Evolutionary conservation across 2,113 vertebrate genomes (phyloP), one percentile per base, ranked within the genome.

Genomic region (Festucalex cinctus): DNA sequence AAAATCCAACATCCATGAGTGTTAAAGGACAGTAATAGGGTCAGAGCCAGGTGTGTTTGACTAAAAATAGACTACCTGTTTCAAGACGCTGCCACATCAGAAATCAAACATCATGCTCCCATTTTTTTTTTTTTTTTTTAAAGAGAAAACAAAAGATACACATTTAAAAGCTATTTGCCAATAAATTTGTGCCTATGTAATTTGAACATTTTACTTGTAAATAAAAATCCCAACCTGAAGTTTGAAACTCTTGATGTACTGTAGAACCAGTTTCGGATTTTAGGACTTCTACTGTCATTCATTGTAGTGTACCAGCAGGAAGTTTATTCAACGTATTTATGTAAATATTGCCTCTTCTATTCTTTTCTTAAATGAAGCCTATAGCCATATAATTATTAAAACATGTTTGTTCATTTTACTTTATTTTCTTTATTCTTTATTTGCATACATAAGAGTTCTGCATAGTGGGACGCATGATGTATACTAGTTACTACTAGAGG

Each of bases 11-110:
- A 17, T 24, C 14, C 54, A 17, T 26, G 54, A 2, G 6, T 57
- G 14, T 54, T 28, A 13, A 9, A 54, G 14, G 24, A n/a, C 59
- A 8, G 59, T 79, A 89, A 88, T 79, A 57, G 61, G 85, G 86
- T 84, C 86, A 87, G 68, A 67, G 74, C 69, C 66, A 68, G 28
- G 48, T 46, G 79, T 62, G 74, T 22, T 43, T 65, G 67, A 77
- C 69, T 82, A 83, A 77, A 85, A 85, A 88, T 89, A 89, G 74
- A 41, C 60, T 70, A 67, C 68, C 70, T 83, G 53, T 75, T 76
- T 70, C 37, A 60, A 63, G 70, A 57, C 28, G 32, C 19, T n/a
- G n/a, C n/a, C 35, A 68, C 19, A 37, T 68, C 63, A 56, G 39
- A 59, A 80, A 59, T 70, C 64, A 32, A 77, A 75, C 68, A 79